Conservation (phyloP, 2,888 invertebrate species). For the Pyrocoelia pectoralis region DNA sequence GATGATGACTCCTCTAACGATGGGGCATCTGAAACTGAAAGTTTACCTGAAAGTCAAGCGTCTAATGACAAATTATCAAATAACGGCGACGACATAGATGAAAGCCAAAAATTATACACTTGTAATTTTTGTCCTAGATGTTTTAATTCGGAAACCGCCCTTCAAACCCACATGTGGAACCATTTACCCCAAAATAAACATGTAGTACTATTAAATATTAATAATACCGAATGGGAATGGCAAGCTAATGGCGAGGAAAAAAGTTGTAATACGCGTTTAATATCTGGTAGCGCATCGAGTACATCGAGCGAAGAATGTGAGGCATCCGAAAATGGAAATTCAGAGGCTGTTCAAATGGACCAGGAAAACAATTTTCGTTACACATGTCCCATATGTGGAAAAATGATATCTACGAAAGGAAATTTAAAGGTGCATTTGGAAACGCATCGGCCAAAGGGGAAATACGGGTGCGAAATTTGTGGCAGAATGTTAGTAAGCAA, state of each 20-base stretch:
- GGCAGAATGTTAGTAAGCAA: constrained; percentile 68
- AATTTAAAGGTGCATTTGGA: constrained; percentile 72
- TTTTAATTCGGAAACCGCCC: constrained; percentile 66
- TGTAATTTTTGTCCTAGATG: constrained; percentile 66
- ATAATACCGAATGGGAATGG: constrained; percentile 30
- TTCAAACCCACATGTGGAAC: constrained; percentile 70
- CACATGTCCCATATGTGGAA: constrained; percentile 68
- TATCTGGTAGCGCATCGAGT: constrained; percentile 24
- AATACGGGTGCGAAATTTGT: constrained; percentile 71
- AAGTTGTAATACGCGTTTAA: constrained; percentile 19
- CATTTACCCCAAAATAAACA: constrained; percentile 61
- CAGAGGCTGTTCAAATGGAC: constrained; percentile 46
- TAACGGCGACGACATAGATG: constrained; percentile 25
- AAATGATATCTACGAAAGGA: constrained; percentile 68
- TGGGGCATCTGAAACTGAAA: constrained; percentile 26
- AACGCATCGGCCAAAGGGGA: constrained; percentile 68
- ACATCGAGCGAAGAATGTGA: constrained; percentile 42
- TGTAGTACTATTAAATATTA: constrained; percentile 37
- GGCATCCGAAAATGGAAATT: constrained; percentile 49
- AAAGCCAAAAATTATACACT: constrained; percentile 60
- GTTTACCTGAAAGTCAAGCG: constrained; percentile 19
- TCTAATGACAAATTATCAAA: constrained; percentile 29
- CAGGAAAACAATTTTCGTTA: constrained; percentile 44
- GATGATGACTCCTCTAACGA: constrained; percentile 40
- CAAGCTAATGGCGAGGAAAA: constrained; percentile 22